Conservation (phyloP, 2,888 invertebrate genomes). For the Scrobipalpa costella region DNA sequence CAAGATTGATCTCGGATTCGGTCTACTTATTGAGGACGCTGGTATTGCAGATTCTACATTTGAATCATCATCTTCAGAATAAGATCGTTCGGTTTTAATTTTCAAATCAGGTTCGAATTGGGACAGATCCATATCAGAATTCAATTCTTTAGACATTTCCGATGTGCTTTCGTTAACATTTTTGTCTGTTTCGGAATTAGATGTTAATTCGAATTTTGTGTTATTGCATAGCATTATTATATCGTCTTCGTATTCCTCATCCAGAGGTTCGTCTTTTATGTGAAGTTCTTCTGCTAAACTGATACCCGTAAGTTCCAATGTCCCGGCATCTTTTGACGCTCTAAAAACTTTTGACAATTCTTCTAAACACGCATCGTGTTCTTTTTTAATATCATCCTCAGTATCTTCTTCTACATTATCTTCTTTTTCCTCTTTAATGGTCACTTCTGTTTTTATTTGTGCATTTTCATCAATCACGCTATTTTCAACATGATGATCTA, state of each 20-base stretch:
- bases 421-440: constrained; percentile 18
- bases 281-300: constrained; percentile 7
- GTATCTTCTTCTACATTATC: constrained; percentile 24
- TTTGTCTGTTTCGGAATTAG: not conserved
- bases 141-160: not conserved
- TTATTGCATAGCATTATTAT: constrained; percentile 6
- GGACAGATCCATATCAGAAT: constrained; percentile 3
- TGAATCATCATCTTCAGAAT: not conserved
- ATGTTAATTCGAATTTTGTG: not conserved
- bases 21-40: not conserved
- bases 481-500: not conserved
- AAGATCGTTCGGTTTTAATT: not conserved
- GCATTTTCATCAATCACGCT: not conserved
- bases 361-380: constrained; percentile 10
- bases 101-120: not conserved
- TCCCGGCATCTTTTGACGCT: constrained; percentile 7
- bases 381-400: constrained; percentile 5
- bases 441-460: not conserved
- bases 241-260: constrained; percentile 23
- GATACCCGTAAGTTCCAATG: not conserved
- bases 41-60: not conserved
- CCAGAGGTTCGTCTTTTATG: constrained; percentile 26
- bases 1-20: not conserved
- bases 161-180: not conserved
- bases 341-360: constrained; percentile 12